Evolutionary conservation across 2,797 vertebrate species (phyloP), one percentile per base, ranked within the genome.

Genomic region (Mergus octosetaceus): DNA sequence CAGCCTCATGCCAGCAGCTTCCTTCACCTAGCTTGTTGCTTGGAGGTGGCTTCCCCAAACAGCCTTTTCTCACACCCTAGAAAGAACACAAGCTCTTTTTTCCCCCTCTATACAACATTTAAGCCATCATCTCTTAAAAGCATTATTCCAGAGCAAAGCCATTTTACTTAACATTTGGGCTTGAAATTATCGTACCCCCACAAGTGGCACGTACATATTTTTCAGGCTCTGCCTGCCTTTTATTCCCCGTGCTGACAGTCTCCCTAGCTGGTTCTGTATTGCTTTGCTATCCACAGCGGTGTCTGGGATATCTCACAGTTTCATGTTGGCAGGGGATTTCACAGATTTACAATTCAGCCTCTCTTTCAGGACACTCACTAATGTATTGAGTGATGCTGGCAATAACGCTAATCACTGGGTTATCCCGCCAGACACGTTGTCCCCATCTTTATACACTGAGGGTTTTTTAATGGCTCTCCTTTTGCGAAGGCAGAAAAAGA

Each of bases 401-500:
- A 92, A 8, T 32, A 69, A 78, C 61, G 4, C 78, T 91, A 60
- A 91, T 87, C 27, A 5, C 87, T 0, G 39, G 85, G 93, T 95
- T 95, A 94, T 81, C 94, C 93, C 45, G 7, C 94, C 95, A 97
- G 94, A 96, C 94, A 86, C 70, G 22, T 89, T 82, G 92, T 96
- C 94, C 95, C 94, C 51, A 18, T 77, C 89, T 93, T 69, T 76
- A 51, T 89, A 57, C 38, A 9, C 85, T 49, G 71, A 89, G 74
- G 89, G 64, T 22, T 90, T 95, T 93, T 93, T 96, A 96, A 96
- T 95, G 92, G 88, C 92, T 94, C 66, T 91, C 76, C 90, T 96
- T 95, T 94, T 94, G 87, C 95, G 88, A 71, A 86, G 87, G 85
- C 95, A 94, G 95, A 93, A 95, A 88, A 95, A 84, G 91, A 75